These are phyloP conservation scores for Cliona cf. orientalis DNA, from an alignment of 37 sponge, comb jelly and placozoan species.

Conservation along the genomic window DNA sequence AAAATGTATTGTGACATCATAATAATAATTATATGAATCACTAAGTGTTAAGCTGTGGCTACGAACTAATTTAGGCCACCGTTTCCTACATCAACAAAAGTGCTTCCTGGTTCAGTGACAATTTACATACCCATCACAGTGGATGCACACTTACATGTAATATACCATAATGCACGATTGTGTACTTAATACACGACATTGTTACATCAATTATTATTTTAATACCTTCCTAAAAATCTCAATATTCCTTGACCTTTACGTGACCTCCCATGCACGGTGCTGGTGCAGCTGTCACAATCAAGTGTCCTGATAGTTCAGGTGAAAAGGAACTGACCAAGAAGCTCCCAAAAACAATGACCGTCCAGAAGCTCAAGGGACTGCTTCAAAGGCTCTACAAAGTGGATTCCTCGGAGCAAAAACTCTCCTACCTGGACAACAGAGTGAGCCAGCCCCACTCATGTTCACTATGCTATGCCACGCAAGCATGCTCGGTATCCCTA, in stretches of 20 bases:
- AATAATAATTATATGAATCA: too few relatives aligned
- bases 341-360: constrained; percentile 83
- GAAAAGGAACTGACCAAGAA: constrained; percentile 68
- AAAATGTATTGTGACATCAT: too few relatives aligned
- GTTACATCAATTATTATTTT: too few relatives aligned
- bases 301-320: constrained; percentile 61
- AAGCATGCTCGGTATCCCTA: not conserved
- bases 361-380: constrained; percentile 89
- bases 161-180: too few relatives aligned
- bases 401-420: constrained; percentile 67
- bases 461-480: not conserved
- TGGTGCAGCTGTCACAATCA: constrained; percentile 59
- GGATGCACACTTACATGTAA: too few relatives aligned
- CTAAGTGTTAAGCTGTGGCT: too few relatives aligned
- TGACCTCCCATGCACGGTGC: not conserved
- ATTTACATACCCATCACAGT: too few relatives aligned
- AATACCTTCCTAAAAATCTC: too few relatives aligned
- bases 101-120: too few relatives aligned
- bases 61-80: too few relatives aligned
- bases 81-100: too few relatives aligned
- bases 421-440: constrained; percentile 60
- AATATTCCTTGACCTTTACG: not conserved
- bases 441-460: constrained; percentile 22
- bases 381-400: constrained; percentile 79
- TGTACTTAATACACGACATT: too few relatives aligned